Evolutionary conservation across 2,797 vertebrate genomes (phyloP).

Genomic region (Austrolebias charrua): DNA sequence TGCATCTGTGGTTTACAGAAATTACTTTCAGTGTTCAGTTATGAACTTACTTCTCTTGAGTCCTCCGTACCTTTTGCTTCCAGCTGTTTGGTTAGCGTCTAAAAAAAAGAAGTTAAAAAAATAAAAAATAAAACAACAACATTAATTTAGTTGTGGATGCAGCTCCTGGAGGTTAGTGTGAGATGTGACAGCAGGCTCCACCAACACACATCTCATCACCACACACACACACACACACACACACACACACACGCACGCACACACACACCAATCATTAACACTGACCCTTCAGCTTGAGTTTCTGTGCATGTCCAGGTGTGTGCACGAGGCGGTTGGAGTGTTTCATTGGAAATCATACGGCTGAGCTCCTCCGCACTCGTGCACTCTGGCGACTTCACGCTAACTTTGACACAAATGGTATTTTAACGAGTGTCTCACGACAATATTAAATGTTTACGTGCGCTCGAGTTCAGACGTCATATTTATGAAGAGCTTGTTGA

Average conservation of each 20-base stretch:
- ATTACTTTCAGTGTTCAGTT: background rate
- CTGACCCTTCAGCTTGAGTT: conserved; percentile 54
- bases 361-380: conserved; percentile 36
- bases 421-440: conserved; percentile 52
- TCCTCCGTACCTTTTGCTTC: conserved; percentile 24
- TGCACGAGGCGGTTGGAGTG: conserved; percentile 21
- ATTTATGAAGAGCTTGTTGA: conserved; percentile 21
- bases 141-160: conserved; percentile 23
- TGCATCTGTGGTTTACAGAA: no score
- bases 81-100: conserved; percentile 28
- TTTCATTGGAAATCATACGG: conserved; percentile 49
- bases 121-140: conserved; percentile 41
- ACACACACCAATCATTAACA: conserved; percentile 56
- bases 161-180: conserved; percentile 66
- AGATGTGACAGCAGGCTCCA: conserved; percentile 57
- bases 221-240: no score
- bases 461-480: conserved; percentile 32
- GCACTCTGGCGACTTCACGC: conserved; percentile 38
- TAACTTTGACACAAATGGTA: conserved; percentile 46
- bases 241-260: no score
- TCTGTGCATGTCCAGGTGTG: conserved; percentile 22
- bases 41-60: no score
- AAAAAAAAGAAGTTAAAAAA: conserved; percentile 25
- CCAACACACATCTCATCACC: no score
- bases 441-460: conserved; percentile 30